phyloP scores from a whole-genome alignment of 2,113 vertebrate species.

The Ameiurus melas region DNA sequence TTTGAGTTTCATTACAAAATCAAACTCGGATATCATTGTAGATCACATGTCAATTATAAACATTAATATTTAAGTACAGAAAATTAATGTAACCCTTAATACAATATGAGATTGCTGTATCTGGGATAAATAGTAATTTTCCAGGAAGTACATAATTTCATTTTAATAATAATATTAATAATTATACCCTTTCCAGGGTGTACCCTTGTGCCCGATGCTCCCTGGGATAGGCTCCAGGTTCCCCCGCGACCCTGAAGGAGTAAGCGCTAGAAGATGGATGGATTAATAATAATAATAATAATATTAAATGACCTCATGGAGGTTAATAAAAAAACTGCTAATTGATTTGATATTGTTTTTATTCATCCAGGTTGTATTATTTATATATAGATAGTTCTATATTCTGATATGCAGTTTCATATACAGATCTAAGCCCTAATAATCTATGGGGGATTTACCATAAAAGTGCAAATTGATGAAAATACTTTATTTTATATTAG shows the following conservation, averaged over 20 bases:
- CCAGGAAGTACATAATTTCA: not conserved
- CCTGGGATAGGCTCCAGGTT: too few relatives aligned
- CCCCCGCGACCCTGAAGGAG: too few relatives aligned
- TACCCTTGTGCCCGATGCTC: too few relatives aligned
- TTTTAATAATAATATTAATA: not conserved
- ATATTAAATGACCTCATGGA: not conserved
- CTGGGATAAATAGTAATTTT: not conserved
- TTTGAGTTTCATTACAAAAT: not conserved
- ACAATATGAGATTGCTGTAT: not conserved
- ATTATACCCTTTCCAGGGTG: too few relatives aligned
- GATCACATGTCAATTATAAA: not conserved
- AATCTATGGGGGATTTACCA: not conserved
- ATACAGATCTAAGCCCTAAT: not conserved
- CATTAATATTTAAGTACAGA: not conserved
- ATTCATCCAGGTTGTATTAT: not conserved
- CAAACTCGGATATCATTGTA: not conserved
- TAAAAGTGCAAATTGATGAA: not conserved
- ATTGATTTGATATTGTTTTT: not conserved
- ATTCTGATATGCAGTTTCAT: not conserved
- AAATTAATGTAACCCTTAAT: too few relatives aligned
- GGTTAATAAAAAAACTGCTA: not conserved
- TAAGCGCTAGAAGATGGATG: too few relatives aligned
- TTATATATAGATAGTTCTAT: not conserved
- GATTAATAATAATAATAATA: too few relatives aligned
- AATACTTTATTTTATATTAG: not conserved